phyloP scores from a whole-genome alignment of 2,113 vertebrate species.

The Urocitellus parryii region DNA sequence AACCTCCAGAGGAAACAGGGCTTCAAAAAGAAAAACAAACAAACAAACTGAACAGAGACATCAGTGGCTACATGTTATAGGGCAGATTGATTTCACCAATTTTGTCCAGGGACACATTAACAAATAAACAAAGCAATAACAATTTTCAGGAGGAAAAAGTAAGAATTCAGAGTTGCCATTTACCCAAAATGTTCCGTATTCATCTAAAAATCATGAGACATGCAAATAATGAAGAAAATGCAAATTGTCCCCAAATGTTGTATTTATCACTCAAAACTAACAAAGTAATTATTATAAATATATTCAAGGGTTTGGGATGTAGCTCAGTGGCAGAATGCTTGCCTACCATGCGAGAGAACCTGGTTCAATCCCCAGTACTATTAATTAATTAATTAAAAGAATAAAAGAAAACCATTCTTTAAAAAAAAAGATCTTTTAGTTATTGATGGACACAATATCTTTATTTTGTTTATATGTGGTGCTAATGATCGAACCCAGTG shows the following conservation, averaged over 20 bases:
- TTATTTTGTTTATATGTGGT: too few relatives aligned
- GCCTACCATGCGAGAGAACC: too few relatives aligned
- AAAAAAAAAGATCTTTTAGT: too few relatives aligned
- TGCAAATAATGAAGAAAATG: constrained; percentile 53
- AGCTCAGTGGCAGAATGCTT: background rate
- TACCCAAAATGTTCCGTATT: constrained; percentile 33
- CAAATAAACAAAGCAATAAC: constrained; percentile 48
- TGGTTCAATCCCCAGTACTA: background rate
- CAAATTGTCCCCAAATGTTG: constrained; percentile 17
- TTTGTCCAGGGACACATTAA: constrained; percentile 21
- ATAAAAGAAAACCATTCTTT: background rate
- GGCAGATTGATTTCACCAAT: constrained; percentile 34
- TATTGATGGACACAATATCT: too few relatives aligned
- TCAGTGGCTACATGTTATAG: background rate
- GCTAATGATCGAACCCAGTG: too few relatives aligned
- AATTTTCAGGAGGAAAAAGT: constrained; percentile 43
- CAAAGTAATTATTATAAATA: constrained; percentile 51
- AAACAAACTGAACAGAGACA: background rate
- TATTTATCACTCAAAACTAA: constrained; percentile 39
- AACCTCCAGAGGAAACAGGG: constrained; percentile 24
- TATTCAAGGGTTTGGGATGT: background rate
- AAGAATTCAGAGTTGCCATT: constrained; percentile 57
- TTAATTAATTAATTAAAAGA: background rate
- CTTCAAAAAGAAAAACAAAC: constrained; percentile 33
- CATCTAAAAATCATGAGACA: constrained; percentile 29